Evolutionary conservation across 2,113 vertebrate species (phyloP).

Genomic region (Pelobates fuscus): DNA sequence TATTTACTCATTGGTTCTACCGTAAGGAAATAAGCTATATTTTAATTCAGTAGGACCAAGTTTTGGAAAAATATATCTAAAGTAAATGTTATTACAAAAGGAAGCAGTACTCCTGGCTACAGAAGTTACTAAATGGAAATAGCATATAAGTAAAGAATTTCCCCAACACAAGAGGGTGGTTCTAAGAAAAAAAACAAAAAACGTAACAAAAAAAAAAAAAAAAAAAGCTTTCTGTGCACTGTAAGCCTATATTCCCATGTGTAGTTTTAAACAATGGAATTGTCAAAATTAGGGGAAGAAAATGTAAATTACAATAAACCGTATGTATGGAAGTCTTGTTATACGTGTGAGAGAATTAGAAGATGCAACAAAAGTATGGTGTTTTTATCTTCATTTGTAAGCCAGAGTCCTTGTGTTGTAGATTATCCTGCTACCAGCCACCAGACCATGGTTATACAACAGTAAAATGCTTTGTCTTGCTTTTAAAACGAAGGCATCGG

Average conservation of each 20-base stretch:
- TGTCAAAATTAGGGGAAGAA: conserved; percentile 78
- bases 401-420: conserved; percentile 70
- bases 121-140: conserved; percentile 83
- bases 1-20: conserved; percentile 77
- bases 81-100: conserved; percentile 90
- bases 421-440: conserved; percentile 76
- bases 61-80: conserved; percentile 84
- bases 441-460: conserved; percentile 86
- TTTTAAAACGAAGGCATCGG: conserved; percentile 73
- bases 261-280: conserved; percentile 76
- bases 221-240: conserved; percentile 85
- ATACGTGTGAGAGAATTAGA: conserved; percentile 72
- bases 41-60: conserved; percentile 89
- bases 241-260: conserved; percentile 77
- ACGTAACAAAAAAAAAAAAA: conserved; percentile 69
- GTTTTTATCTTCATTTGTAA: conserved; percentile 73
- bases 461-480: conserved; percentile 74
- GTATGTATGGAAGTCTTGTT: conserved; percentile 73
- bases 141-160: conserved; percentile 78
- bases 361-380: conserved; percentile 75
- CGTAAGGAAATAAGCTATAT: conserved; percentile 78
- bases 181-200: conserved; percentile 75
- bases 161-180: conserved; percentile 72
- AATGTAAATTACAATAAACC: conserved; percentile 74
- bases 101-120: conserved; percentile 85